These are phyloP conservation scores for Zingel zingel DNA, from an alignment of 2,113 vertebrate species.

Conservation along the genomic window DNA sequence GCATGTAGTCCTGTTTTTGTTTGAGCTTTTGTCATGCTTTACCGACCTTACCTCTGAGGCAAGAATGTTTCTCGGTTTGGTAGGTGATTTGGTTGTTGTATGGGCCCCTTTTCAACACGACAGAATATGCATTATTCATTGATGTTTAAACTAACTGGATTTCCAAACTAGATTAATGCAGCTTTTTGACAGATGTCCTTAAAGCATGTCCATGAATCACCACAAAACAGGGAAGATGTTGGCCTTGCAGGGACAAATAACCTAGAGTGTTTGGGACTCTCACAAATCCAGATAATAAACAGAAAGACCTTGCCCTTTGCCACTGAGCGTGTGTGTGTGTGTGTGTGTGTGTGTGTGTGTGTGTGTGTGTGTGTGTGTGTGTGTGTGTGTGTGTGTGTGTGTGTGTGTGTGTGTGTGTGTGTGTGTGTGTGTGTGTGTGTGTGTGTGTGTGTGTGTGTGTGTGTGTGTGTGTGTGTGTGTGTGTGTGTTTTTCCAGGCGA, in stretches of 20 bases:
- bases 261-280: conserved; percentile 4
- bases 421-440: conserved; percentile 23
- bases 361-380: conserved; percentile 18
- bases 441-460: conserved; percentile 17
- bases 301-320: conserved; percentile 61
- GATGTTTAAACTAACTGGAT: neutral
- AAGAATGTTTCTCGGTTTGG: neutral
- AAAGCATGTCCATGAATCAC: neutral
- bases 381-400: conserved; percentile 22
- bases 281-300: conserved; percentile 49
- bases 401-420: conserved; percentile 17
- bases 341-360: conserved; percentile 26
- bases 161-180: neutral
- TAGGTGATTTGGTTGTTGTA: neutral
- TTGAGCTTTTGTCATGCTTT: neutral
- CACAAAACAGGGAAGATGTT: neutral
- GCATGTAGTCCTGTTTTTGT: neutral
- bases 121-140: conserved; percentile 8
- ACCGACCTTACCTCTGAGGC: neutral
- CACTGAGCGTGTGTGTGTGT: conserved; percentile 18
- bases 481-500: conserved; percentile 48
- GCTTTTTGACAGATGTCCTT: conserved; percentile 17
- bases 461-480: conserved; percentile 33
- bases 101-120: neutral
- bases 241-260: neutral